Conservation (phyloP, 2,888 invertebrate genomes). For the Dastarcus helophoroides region DNA sequence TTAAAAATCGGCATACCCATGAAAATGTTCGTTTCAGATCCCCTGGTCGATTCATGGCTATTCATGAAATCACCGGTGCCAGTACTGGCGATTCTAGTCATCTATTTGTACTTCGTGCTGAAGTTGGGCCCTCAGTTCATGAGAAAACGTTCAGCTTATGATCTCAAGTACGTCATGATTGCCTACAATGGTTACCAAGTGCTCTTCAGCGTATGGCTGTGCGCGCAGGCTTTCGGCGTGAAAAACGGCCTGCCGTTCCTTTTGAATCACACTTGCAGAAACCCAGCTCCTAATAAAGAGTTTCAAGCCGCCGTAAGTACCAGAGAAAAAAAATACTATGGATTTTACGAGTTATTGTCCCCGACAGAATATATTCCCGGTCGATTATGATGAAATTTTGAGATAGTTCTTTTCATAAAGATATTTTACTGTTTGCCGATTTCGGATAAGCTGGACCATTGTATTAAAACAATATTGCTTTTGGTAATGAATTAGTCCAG, state of each 20-base stretch:
- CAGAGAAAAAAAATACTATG: too few species aligned
- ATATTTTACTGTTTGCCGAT: conserved; percentile 2
- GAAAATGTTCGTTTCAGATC: conserved; percentile 44
- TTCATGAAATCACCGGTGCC: conserved; percentile 67
- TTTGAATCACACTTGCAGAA: conserved; percentile 24
- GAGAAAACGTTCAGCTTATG: conserved; percentile 61
- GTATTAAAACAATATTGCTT: too few species aligned
- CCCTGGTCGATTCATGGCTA: conserved; percentile 63
- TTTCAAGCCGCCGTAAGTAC: conserved; percentile 23
- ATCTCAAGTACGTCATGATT: conserved; percentile 60
- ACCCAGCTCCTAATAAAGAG: conserved; percentile 22
- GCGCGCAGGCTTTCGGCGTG: conserved; percentile 35
- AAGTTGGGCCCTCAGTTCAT: conserved; percentile 66
- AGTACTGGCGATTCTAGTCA: conserved; percentile 49
- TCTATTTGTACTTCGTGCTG: conserved; percentile 62
- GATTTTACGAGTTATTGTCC: too few species aligned
- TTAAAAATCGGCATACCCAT: conserved; percentile 2
- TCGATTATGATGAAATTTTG: too few species aligned
- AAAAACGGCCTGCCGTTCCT: conserved; percentile 21
- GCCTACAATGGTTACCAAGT: conserved; percentile 85
- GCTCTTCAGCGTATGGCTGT: conserved; percentile 65
- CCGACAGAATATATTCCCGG: too few species aligned
- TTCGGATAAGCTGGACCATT: conserved; percentile 1
- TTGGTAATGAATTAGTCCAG: too few species aligned
- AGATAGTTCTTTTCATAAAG: neutral